Evolutionary conservation across 1,140 invertebrate genomes (phyloP).

Genomic region (Tetragonula clypearis): DNA sequence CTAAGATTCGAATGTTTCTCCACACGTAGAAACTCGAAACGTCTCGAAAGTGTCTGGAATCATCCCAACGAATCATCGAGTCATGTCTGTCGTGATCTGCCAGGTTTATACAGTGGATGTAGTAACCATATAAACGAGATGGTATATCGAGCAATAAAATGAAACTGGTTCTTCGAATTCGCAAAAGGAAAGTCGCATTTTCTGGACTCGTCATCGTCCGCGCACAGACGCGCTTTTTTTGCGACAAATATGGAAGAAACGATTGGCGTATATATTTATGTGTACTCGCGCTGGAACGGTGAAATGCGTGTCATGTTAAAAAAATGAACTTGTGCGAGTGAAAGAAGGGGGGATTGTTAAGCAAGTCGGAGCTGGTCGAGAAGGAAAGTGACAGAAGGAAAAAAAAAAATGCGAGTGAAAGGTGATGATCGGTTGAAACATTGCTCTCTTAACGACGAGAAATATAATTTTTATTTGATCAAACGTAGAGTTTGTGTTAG

Average conservation of each 20-base stretch:
- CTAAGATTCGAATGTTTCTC: no score
- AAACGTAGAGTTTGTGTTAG: background rate
- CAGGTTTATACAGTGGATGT: background rate
- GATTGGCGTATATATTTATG: background rate
- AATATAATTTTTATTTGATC: background rate
- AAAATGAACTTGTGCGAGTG: background rate
- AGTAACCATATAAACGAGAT: slow-evolving; percentile 16
- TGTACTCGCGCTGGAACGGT: background rate
- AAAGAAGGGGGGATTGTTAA: background rate
- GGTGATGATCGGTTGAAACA: background rate
- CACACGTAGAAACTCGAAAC: no score
- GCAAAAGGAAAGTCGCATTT: background rate
- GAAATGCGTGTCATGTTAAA: background rate
- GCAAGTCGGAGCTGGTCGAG: background rate
- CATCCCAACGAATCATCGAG: background rate
- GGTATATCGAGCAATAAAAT: slow-evolving; percentile 28
- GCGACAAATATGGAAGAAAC: slow-evolving; percentile 11
- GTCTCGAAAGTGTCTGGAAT: no score
- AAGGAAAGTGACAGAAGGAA: background rate
- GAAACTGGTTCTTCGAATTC: slow-evolving; percentile 32
- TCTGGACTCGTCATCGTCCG: background rate
- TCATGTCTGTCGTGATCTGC: background rate
- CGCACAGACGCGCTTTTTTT: background rate
- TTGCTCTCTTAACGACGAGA: background rate
- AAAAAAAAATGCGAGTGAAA: background rate